Percentiles rank a stretch among this genome's conserved stretches.
Conservation (phyloP, 2,113 vertebrate genomes). For the Muntiacus reevesi region DNA sequence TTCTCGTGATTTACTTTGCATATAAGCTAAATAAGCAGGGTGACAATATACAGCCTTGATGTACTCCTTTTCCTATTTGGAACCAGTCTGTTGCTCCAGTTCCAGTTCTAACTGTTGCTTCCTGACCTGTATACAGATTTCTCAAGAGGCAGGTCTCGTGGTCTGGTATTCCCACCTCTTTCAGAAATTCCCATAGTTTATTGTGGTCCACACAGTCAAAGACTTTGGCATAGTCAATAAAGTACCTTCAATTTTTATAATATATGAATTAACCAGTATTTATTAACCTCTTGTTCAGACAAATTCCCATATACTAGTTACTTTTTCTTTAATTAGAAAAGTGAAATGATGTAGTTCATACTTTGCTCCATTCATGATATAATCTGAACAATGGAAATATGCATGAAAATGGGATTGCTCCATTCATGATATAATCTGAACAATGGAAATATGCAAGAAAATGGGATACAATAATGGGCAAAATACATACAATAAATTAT, state of each 20-base stretch:
- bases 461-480: neutral
- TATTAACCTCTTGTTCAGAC: neutral
- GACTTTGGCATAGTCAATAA: neutral
- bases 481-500: neutral
- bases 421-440: neutral
- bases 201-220: neutral
- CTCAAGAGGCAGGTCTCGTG: neutral
- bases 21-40: neutral
- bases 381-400: neutral
- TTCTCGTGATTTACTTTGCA: neutral
- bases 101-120: neutral
- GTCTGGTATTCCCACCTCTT: neutral
- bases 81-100: neutral
- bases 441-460: neutral
- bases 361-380: neutral
- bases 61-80: neutral
- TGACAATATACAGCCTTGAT: neutral
- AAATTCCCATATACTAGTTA: neutral
- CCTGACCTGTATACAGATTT: neutral
- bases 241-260: neutral
- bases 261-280: neutral
- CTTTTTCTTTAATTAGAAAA: conserved; percentile 16
- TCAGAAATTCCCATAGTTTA: neutral
- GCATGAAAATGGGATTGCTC: neutral
- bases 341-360: neutral